These are phyloP conservation scores for Indicator indicator DNA, from an alignment of 2,113 vertebrate species.

Conservation along the genomic window DNA sequence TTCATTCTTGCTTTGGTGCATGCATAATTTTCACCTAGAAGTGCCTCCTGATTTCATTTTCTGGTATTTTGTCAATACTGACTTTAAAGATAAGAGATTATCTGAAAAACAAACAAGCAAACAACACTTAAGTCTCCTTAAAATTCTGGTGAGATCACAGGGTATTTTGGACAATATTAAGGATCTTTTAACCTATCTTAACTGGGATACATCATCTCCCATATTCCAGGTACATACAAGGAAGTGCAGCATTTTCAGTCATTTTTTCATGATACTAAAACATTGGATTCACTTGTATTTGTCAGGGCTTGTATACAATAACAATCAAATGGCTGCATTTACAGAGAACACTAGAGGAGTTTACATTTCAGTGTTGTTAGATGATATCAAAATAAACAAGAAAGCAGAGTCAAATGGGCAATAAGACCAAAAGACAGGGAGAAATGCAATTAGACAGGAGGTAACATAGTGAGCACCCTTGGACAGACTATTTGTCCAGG, in stretches of 20 bases:
- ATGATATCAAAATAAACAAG: neutral
- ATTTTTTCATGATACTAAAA: neutral
- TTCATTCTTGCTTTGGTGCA: neutral
- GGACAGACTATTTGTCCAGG: neutral
- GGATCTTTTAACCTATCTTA: neutral
- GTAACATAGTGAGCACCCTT: neutral
- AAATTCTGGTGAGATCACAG: neutral
- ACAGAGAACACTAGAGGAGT: neutral
- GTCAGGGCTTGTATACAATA: neutral
- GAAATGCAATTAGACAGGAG: neutral
- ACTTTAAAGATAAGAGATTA: neutral
- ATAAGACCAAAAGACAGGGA: fast-evolving
- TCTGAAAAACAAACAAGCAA: neutral
- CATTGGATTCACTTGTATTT: neutral
- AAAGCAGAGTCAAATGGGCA: neutral
- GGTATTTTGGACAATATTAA: neutral
- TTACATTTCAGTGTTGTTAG: neutral
- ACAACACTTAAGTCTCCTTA: neutral
- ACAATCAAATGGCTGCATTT: neutral
- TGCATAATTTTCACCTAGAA: neutral
- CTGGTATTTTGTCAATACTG: neutral
- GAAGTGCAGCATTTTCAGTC: neutral
- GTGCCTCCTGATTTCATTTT: neutral
- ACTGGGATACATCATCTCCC: neutral
- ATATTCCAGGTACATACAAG: neutral